Base-by-base conservation (phyloP, 2,797 vertebrate species). In the Alcedo atthis region DNA sequence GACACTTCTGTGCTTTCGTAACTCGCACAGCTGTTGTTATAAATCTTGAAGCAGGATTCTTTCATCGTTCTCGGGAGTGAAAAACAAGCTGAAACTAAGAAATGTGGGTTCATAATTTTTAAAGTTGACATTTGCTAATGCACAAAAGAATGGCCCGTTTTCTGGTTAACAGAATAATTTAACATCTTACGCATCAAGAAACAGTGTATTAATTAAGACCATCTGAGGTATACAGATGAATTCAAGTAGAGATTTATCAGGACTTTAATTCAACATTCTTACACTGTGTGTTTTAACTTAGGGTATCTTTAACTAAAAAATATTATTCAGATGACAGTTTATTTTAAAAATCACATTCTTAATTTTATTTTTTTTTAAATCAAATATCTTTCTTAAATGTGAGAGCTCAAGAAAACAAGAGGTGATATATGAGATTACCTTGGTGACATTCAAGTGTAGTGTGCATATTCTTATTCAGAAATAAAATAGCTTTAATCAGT, bases 71-170 rank as follows among this genome's bases (percentile, higher is more conserved):
- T 64, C 48, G 40, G 42, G 51, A 87, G 24, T 54, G 82, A 76
- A 92, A 91, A 94, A 70, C 70, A 91, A 92, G 53, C 40, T 83
- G 73, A 87, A 74, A 74, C 66, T 85, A 69, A 92, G 73, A 81
- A 81, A 48, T 85, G 25, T 42, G 73, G 40, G 15, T 58, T 64
- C 45, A 18, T 66, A 64, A 75, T 92, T 94, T 90, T 83, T 68
- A 81, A 90, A 85, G 62, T 26, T 96, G 94, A 77, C 87, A 87
- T 94, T 95, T 95, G 21, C 45, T 84, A 79, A 81, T 19, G 26
- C 80, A 84, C 45, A 93, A 84, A 81, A 87, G 63, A 67, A 90
- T 83, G 51, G 10, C n/a, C 6, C 45, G 61, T 78, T 9, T 46
- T 28, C 74, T 94, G 54, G 62, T 85, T 57, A 83, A 58, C 45